phyloP scores from a whole-genome alignment of 2,113 vertebrate genomes.

The Thunnus maccoyii region DNA sequence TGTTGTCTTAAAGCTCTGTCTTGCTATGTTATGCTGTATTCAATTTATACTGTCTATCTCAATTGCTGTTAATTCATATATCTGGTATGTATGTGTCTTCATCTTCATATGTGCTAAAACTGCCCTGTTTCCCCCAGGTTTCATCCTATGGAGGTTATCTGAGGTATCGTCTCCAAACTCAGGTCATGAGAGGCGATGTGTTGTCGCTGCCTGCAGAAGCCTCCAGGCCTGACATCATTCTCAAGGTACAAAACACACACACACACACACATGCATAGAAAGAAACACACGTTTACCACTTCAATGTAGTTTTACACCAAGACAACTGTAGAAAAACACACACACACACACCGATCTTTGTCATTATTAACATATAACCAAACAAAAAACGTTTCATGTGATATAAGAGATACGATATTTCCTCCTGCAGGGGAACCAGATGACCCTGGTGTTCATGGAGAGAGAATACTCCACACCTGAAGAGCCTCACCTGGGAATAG shows the following conservation, averaged over 20 bases:
- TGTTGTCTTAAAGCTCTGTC: conserved; percentile 16
- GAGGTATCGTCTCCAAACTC: conserved; percentile 89
- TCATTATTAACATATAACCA: too few relatives aligned
- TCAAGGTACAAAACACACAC: conserved; percentile 84
- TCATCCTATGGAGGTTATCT: conserved; percentile 93
- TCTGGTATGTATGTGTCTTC: not conserved
- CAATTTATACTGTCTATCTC: not conserved
- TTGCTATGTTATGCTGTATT: not conserved
- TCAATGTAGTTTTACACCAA: too few relatives aligned
- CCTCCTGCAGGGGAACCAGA: conserved; percentile 92
- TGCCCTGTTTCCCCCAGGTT: conserved; percentile 81
- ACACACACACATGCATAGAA: not conserved
- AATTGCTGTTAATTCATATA: not conserved
- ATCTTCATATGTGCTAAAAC: not conserved
- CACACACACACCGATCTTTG: not conserved
- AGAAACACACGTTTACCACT: not conserved
- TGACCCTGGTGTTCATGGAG: conserved; percentile 94
- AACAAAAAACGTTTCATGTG: too few relatives aligned
- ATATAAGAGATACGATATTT: not conserved
- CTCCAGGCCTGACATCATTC: conserved; percentile 89
- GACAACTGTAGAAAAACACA: not conserved
- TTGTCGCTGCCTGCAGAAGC: conserved; percentile 88
- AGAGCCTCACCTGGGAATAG: conserved; percentile 83
- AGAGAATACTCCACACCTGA: conserved; percentile 87
- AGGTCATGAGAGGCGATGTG: conserved; percentile 91